Conservation (phyloP, 1,140 invertebrate species). For the Coptotermes formosanus region DNA sequence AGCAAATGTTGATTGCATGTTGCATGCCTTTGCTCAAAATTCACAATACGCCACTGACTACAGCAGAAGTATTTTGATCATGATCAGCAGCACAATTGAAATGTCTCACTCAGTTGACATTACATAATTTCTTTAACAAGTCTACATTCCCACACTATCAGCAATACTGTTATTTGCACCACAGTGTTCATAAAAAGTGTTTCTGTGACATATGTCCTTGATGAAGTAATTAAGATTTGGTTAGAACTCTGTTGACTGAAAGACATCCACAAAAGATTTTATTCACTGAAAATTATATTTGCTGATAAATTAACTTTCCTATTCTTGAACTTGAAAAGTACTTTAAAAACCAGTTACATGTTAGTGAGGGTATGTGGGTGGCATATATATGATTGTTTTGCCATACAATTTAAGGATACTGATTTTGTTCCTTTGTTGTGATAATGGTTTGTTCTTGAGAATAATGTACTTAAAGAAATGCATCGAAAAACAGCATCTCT, state of each 20-base stretch:
- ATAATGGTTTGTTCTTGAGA: too few relatives aligned
- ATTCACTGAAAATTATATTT: neutral
- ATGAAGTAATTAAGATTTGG: neutral
- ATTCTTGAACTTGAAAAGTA: neutral
- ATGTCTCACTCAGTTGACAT: neutral
- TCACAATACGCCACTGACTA: too few relatives aligned
- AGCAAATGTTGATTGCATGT: too few relatives aligned
- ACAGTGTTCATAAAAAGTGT: neutral
- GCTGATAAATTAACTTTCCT: neutral
- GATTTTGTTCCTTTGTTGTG: too few relatives aligned
- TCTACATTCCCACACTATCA: neutral
- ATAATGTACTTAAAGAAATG: neutral
- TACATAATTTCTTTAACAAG: neutral
- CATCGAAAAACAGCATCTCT: neutral
- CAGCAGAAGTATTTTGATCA: neutral
- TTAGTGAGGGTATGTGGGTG: too few relatives aligned
- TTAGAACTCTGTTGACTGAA: neutral
- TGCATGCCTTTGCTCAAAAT: too few relatives aligned
- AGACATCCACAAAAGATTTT: neutral
- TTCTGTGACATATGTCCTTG: neutral
- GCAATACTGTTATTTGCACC: neutral
- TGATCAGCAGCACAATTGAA: neutral
- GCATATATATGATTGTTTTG: too few relatives aligned
- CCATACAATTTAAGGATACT: too few relatives aligned
- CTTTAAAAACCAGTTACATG: neutral